Evolutionary conservation across 2,113 vertebrate genomes (phyloP), one percentile per base, ranked within the genome.

Genomic region (Saguinus midas): DNA sequence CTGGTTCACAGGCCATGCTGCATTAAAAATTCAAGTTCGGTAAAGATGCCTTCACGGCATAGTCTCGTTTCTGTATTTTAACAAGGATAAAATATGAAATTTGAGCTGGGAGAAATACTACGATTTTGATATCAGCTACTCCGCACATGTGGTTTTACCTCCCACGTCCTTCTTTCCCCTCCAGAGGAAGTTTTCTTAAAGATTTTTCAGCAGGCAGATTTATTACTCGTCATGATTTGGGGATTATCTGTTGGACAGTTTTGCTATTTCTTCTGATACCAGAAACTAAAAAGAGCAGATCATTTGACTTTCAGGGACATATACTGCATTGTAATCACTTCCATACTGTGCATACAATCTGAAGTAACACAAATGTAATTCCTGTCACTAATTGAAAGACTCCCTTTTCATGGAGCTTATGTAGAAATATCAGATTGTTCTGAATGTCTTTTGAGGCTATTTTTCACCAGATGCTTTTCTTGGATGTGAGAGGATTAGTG

Each of bases 191-290:
- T 96, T 96, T 96, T 80, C 95, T 70, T 70, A 64, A 52, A 94
- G 86, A 83, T 92, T 89, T 89, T 91, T 80, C 91, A 72, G 87
- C 82, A 37, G 96, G 93, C 43, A 55, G 78, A 79, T 96, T 93
- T 94, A 96, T 94, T 75, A 79, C 93, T 88, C 79, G 86, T 91
- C 95, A 91, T 2, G 52, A 94, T 52, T 73, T 3, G 18, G 29
- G 73, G 97, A 84, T 97, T 97, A 98, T 94, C 96, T 96, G 58
- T 61, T 14, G 32, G 85, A 82, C 83, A 11, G 90, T 91, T 32
- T 88, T 94, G 93, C 91, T 80, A 35, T 82, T 93, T 96, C 23
- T 84, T 72, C 92, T 92, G 81, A 94, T 92, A 70, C 76, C 70
- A 75, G 68, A 75, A 83, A 75, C 81, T 87, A 52, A 58, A 94